These are phyloP conservation scores for Eretmocerus hayati DNA, from an alignment of 2,888 invertebrate genomes.

Conservation along the genomic window DNA sequence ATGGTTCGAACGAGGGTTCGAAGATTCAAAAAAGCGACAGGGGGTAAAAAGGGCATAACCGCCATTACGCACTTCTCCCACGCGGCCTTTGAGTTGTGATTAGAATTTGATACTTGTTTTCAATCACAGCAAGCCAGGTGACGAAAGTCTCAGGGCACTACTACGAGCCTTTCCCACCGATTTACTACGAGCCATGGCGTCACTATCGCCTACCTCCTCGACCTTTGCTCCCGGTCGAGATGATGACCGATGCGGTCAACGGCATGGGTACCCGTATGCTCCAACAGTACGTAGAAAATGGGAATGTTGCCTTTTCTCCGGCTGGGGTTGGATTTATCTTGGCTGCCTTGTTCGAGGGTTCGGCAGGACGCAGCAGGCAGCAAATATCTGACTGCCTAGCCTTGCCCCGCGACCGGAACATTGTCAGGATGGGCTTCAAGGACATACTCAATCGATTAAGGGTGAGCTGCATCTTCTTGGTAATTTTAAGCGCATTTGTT, in stretches of 20 bases:
- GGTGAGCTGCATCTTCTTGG: no score
- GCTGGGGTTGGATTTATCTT: constrained; percentile 75
- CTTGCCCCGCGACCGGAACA: constrained; percentile 65
- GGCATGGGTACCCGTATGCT: constrained; percentile 54
- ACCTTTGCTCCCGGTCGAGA: constrained; percentile 53
- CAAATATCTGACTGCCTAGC: constrained; percentile 66
- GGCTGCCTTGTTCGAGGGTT: constrained; percentile 72
- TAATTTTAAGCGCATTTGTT: no score
- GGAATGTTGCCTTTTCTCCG: constrained; percentile 77
- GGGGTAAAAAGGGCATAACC: no score
- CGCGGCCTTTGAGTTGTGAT: no score
- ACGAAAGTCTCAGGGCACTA: constrained; percentile 19
- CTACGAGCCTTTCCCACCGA: constrained; percentile 11
- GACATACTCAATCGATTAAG: constrained; percentile 76
- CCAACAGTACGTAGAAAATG: constrained; percentile 35
- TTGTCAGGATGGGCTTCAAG: constrained; percentile 70
- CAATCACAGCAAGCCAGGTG: no score
- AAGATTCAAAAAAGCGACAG: no score
- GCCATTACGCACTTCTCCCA: no score
- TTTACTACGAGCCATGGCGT: constrained; percentile 21
- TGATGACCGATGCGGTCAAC: constrained; percentile 76
- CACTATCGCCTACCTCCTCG: constrained; percentile 2
- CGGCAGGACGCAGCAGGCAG: constrained; percentile 63
- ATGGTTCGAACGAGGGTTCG: no score
- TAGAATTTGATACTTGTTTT: no score